Evolutionary conservation across 2,888 invertebrate species (phyloP), one percentile per base, ranked within the genome.

Genomic region (Agriopis marginaria): DNA sequence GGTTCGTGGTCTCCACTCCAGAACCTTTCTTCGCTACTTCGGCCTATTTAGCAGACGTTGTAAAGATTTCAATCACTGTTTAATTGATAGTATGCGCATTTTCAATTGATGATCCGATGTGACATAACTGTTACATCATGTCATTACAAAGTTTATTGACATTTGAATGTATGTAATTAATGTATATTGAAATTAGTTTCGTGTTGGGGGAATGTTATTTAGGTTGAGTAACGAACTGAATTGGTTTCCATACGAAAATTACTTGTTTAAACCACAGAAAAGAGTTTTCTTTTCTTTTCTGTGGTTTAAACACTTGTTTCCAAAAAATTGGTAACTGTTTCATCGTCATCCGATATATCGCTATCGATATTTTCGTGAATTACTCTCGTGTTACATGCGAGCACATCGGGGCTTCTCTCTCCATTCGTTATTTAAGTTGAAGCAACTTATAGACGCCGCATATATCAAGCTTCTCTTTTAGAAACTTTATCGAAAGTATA

Each of bases 361-460:
- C 77, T 77, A 82, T 79, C 73, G 82, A 83, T 82, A 80, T 82
- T 79, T 80, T 81, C 76, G 77, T 78, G 74, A 76, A 78, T 79
- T 75, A 72, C 72, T 79, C 76, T 83, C 79, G 72, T 64, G 71
- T 83, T 81, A 77, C 82, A 74, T 71, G 75, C 76, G 56, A 69
- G 74, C 79, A 76, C 74, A 75, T 76, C 68, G 71, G 75, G 82
- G 82, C 80, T 82, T 83, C 82, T 65, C 65, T 45, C 64, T 59
- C 68, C 58, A 69, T 70, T 72, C 72, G 70, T 73, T 72, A 70
- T 76, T 73, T 63, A 59, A 53, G 64, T 72, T 69, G 65, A 67
- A 44, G 66, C 65, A 70, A 69, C 67, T 60, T n/a, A 9, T 39
- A 12, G 60, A 45, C 47, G 51, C 40, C 14, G 61, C 63, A n/a